These are phyloP conservation scores for Micromesistius poutassou DNA, from an alignment of 2,797 vertebrate genomes.

Conservation along the genomic window DNA sequence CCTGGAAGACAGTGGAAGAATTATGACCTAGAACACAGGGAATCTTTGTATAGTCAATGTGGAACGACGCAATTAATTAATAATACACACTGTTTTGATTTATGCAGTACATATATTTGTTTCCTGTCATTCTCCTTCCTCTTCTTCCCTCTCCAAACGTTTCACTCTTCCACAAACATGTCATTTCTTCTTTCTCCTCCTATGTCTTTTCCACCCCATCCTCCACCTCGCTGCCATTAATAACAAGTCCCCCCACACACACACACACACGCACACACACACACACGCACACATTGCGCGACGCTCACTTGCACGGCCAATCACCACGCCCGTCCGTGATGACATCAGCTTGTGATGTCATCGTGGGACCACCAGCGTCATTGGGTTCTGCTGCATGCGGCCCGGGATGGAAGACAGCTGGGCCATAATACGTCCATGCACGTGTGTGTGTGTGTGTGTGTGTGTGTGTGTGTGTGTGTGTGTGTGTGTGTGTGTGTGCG, in stretches of 20 bases:
- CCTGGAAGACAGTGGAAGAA: no score
- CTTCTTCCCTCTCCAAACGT: slow-evolving; percentile 24
- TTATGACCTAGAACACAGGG: no score
- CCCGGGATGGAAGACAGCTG: slow-evolving; percentile 67
- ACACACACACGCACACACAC: slow-evolving; percentile 27
- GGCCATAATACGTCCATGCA: slow-evolving; percentile 54
- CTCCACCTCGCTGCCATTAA: not conserved
- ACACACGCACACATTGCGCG: slow-evolving; percentile 18
- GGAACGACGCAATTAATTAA: no score
- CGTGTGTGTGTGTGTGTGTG: not conserved
- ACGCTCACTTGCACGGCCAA: slow-evolving; percentile 65
- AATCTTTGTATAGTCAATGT: no score
- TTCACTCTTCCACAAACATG: not conserved
- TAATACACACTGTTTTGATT: no score
- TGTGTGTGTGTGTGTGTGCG: slow-evolving; percentile 15
- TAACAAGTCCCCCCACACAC: slow-evolving; percentile 35
- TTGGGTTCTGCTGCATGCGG: slow-evolving; percentile 42
- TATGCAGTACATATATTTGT: no score
- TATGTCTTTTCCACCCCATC: not conserved
- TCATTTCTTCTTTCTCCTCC: not conserved
- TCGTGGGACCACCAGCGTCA: slow-evolving; percentile 72
- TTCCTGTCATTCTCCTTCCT: not conserved
- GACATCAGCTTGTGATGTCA: slow-evolving; percentile 82
- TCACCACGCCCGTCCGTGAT: slow-evolving; percentile 72
- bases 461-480: slow-evolving; percentile 20